Percentiles rank a stretch among this genome's conserved stretches.
Evolutionary conservation across 2,797 vertebrate genomes (phyloP).

Genomic region (Cyprinodon diabolis): DNA sequence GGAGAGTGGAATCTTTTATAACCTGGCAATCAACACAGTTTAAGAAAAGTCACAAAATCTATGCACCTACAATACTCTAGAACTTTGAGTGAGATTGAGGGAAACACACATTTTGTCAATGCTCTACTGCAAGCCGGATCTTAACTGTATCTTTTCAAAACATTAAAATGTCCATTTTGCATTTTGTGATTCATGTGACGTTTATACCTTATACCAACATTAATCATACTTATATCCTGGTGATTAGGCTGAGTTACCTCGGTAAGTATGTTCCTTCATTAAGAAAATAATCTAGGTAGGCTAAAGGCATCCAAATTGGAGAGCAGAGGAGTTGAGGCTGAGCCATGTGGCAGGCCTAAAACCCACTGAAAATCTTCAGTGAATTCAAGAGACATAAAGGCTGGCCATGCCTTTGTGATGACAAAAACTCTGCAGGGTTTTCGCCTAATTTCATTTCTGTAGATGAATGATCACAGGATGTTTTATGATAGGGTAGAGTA

Average conservation of each 20-base stretch:
- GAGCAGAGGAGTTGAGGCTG: not conserved
- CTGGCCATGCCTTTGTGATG: too few relatives aligned
- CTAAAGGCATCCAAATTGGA: not conserved
- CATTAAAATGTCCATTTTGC: not conserved
- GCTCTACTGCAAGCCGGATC: not conserved
- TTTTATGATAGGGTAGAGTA: not conserved
- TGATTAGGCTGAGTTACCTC: not conserved
- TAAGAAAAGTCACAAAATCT: not conserved
- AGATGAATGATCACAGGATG: not conserved
- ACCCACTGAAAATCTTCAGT: too few relatives aligned
- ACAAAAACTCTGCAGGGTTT: too few relatives aligned
- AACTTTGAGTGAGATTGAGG: not conserved
- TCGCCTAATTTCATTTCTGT: not conserved
- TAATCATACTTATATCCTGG: not conserved
- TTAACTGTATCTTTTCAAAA: not conserved
- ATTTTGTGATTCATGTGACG: not conserved
- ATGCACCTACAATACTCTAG: not conserved
- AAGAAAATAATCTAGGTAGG: not conserved
- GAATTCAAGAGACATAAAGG: too few relatives aligned
- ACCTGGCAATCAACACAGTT: not conserved
- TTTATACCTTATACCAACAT: not conserved
- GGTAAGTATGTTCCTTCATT: not conserved
- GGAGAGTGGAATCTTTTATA: not conserved
- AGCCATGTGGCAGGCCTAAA: not conserved
- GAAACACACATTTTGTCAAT: not conserved